phyloP scores from a whole-genome alignment of 2,113 vertebrate species.

The Austrofundulus limnaeus region DNA sequence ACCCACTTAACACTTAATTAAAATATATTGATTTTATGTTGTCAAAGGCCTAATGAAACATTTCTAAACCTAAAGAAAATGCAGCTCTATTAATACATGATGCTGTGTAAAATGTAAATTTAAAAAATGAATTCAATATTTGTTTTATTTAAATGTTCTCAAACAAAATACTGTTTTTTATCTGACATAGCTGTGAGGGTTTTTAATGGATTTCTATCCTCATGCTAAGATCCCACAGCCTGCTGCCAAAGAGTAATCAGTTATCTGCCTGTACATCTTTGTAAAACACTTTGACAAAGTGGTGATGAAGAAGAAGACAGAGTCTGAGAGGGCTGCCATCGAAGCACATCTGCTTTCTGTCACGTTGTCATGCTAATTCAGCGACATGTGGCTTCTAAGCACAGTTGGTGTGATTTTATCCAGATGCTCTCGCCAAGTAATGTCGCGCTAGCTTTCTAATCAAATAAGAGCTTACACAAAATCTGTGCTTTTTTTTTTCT shows the following conservation, averaged over 20 bases:
- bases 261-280: constrained; percentile 55
- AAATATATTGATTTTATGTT: too few relatives aligned
- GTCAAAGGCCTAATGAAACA: too few relatives aligned
- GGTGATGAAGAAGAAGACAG: constrained; percentile 17
- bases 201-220: constrained; percentile 52
- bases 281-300: constrained; percentile 16
- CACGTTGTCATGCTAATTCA: constrained; percentile 22
- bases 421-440: constrained; percentile 41
- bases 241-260: constrained; percentile 44
- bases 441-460: not conserved
- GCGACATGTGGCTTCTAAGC: constrained; percentile 20
- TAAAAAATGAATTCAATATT: too few relatives aligned
- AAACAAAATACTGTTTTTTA: too few relatives aligned
- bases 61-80: too few relatives aligned
- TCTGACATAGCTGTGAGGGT: too few relatives aligned
- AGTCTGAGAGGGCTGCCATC: constrained; percentile 27
- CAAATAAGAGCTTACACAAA: constrained; percentile 5
- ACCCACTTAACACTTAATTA: not conserved
- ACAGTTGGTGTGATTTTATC: constrained; percentile 37
- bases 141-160: too few relatives aligned
- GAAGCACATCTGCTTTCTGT: constrained; percentile 49
- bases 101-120: too few relatives aligned
- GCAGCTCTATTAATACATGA: too few relatives aligned
- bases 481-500: constrained; percentile 5
- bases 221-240: constrained; percentile 59